A percentile compares a stretch with the other conserved stretches of the same genome.
Conservation (phyloP, 2,113 vertebrate genomes). For the Dascyllus trimaculatus region DNA sequence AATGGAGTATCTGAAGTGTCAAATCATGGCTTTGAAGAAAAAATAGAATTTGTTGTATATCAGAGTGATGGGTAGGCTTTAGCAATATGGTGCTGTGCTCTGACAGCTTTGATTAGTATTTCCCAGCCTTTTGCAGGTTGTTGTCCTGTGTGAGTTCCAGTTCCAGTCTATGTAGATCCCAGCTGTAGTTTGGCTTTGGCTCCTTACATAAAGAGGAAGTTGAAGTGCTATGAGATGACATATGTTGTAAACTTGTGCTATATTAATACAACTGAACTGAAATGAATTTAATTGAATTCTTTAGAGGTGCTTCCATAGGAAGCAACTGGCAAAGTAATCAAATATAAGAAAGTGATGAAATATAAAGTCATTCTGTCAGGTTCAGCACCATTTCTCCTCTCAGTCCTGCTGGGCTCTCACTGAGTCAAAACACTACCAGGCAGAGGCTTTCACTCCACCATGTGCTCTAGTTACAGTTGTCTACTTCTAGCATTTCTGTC, state of each 20-base stretch:
- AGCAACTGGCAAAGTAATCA: slow-evolving; percentile 1
- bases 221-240: too few species aligned
- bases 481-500: not conserved
- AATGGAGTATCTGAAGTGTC: slow-evolving; percentile 32
- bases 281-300: not conserved
- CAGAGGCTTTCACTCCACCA: slow-evolving; percentile 12
- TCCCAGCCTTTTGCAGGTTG: not conserved
- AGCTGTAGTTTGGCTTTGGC: slow-evolving; percentile 10
- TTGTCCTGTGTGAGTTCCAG: slow-evolving; percentile 7
- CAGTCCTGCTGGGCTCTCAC: slow-evolving; percentile 27
- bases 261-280: too few species aligned
- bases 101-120: not conserved
- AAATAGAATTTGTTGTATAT: not conserved
- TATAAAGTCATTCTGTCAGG: too few species aligned
- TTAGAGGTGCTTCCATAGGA: not conserved
- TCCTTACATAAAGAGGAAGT: slow-evolving; percentile 4
- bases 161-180: slow-evolving; percentile 8
- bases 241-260: too few species aligned
- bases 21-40: slow-evolving; percentile 23
- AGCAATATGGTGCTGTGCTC: not conserved
- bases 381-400: not conserved
- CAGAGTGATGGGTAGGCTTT: not conserved
- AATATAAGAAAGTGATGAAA: too few species aligned
- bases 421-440: slow-evolving; percentile 1
- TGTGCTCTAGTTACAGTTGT: slow-evolving; percentile 6